phyloP scores from a whole-genome alignment of 2,113 vertebrate genomes.

The Paramisgurnus dabryanus region DNA sequence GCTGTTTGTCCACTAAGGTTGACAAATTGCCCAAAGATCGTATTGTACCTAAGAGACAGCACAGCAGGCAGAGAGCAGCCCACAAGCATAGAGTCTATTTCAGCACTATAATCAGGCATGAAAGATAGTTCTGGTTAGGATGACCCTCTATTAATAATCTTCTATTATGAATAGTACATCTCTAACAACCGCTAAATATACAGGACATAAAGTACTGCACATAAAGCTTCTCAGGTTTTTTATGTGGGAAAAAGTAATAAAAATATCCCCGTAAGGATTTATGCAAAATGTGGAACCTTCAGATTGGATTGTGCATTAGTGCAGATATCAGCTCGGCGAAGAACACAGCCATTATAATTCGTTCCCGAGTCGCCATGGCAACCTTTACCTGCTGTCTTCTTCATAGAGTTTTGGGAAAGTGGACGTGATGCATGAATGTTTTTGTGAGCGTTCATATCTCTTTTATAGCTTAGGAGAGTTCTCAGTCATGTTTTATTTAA shows the following conservation, averaged over 20 bases:
- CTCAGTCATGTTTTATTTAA: no score
- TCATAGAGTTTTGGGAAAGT: slow-evolving; percentile 29
- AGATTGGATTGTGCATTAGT: slow-evolving; percentile 32
- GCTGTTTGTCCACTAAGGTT: not conserved
- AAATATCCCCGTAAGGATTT: slow-evolving; percentile 23
- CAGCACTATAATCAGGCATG: slow-evolving; percentile 14
- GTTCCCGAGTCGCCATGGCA: slow-evolving; percentile 47
- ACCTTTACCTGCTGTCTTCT: slow-evolving; percentile 48
- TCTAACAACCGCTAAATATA: slow-evolving; percentile 22
- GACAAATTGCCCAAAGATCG: not conserved
- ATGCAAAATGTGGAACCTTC: slow-evolving; percentile 8
- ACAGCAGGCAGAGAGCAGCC: not conserved
- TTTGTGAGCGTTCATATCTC: not conserved
- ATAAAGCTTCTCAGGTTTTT: slow-evolving; percentile 22
- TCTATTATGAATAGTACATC: slow-evolving; percentile 22
- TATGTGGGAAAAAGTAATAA: slow-evolving; percentile 32
- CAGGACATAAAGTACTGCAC: slow-evolving; percentile 27
- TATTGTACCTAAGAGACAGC: not conserved
- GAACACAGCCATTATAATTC: slow-evolving; percentile 33
- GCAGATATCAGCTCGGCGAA: slow-evolving; percentile 8
- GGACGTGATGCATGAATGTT: slow-evolving; percentile 2
- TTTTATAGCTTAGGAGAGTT: no score
- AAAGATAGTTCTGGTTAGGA: slow-evolving; percentile 11
- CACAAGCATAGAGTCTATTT: slow-evolving; percentile 7
- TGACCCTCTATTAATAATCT: slow-evolving; percentile 33